A percentile compares a stretch with the other conserved stretches of the same genome.
Conservation (phyloP, 2,113 vertebrate species). For the Cyanistes caeruleus region DNA sequence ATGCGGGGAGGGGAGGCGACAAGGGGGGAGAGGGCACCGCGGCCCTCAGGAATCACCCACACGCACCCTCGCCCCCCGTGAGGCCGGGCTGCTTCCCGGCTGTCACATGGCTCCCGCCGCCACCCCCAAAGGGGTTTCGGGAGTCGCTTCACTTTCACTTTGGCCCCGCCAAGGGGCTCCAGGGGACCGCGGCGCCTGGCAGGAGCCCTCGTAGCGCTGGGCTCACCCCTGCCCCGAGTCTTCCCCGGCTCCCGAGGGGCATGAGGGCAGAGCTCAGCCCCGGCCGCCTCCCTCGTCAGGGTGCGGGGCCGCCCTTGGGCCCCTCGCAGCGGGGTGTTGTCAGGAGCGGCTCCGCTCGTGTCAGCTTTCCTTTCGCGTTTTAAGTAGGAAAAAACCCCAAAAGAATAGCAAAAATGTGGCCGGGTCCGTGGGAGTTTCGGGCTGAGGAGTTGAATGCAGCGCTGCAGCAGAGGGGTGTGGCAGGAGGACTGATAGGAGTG, state of each 20-base stretch:
- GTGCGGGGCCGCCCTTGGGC: neutral
- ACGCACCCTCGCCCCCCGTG: neutral
- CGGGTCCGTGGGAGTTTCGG: neutral
- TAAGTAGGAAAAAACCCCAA: too few species aligned
- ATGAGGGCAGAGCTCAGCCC: neutral
- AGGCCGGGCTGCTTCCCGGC: conserved; percentile 9
- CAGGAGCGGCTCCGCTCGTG: neutral
- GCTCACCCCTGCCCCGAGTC: neutral
- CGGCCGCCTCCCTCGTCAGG: neutral
- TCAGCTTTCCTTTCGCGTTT: neutral
- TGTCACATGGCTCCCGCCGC: conserved; percentile 18
- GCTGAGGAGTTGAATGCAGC: neutral
- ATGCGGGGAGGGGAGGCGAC: neutral
- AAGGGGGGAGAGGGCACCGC: neutral
- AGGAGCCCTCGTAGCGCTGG: neutral
- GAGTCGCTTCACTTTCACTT: conserved; percentile 64
- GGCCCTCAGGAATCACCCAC: neutral
- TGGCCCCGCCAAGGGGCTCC: neutral
- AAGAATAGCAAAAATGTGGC: neutral
- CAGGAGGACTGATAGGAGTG: fast-evolving
- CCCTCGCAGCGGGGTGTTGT: neutral
- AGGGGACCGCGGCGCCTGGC: neutral
- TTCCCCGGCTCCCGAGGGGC: too few species aligned
- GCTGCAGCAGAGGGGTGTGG: neutral
- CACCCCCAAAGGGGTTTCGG: neutral